These are phyloP conservation scores for Nixonia krombeini DNA, from an alignment of 1,140 invertebrate genomes.

Conservation along the genomic window DNA sequence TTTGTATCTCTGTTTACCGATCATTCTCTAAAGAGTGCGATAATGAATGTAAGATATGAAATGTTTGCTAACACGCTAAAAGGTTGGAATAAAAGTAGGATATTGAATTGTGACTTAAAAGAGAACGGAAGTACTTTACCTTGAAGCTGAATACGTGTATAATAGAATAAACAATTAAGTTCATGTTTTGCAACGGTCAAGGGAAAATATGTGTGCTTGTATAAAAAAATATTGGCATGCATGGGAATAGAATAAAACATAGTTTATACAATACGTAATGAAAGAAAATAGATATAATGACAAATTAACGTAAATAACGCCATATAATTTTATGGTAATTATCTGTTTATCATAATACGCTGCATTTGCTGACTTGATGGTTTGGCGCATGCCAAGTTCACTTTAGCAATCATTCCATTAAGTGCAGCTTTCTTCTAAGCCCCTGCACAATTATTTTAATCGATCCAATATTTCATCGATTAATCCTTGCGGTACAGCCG, in stretches of 20 bases:
- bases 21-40: too few species aligned
- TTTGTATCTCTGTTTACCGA: conserved; percentile 10
- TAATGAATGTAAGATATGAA: conserved; percentile 30
- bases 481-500: too few species aligned
- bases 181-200: conserved; percentile 34
- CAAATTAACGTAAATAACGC: too few species aligned
- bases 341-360: too few species aligned
- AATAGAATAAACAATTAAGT: conserved; percentile 17
- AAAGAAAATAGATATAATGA: not conserved
- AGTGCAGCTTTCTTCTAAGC: too few species aligned
- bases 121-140: conserved; percentile 50
- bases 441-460: too few species aligned
- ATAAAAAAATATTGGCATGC: conserved; percentile 8
- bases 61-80: conserved; percentile 29
- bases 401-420: too few species aligned
- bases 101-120: conserved; percentile 40
- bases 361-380: too few species aligned
- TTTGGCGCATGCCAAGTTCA: too few species aligned
- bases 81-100: conserved; percentile 39
- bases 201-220: conserved; percentile 1
- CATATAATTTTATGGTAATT: too few species aligned
- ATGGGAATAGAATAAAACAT: not conserved
- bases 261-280: not conserved
- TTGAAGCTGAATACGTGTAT: conserved; percentile 34
- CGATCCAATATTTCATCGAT: too few species aligned